These are phyloP conservation scores for Drosophila grimshawi DNA, from an alignment of 1,140 invertebrate genomes.

Conservation along the genomic window DNA sequence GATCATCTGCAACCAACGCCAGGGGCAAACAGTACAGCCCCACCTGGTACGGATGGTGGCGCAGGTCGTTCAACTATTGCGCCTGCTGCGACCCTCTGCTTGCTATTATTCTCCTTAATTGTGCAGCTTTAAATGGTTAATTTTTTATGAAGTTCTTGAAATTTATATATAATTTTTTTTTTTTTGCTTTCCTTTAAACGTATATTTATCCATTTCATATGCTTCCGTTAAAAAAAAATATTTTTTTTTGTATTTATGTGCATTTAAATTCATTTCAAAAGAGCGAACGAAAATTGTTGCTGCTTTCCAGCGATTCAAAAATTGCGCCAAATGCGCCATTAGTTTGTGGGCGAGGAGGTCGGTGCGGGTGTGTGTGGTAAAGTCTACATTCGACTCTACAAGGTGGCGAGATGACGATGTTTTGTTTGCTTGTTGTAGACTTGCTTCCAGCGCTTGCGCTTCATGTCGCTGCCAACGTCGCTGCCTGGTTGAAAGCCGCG, in stretches of 20 bases:
- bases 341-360: background rate
- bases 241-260: too few species aligned
- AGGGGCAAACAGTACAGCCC: background rate
- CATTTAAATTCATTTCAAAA: background rate
- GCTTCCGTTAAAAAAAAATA: too few species aligned
- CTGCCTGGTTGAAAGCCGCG: slow-evolving; percentile 11
- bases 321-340: background rate
- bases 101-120: background rate
- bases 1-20: slow-evolving; percentile 51
- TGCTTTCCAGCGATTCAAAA: background rate
- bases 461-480: slow-evolving; percentile 36
- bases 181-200: background rate
- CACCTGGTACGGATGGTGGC: background rate
- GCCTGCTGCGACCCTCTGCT: background rate
- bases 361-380: too few species aligned
- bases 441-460: slow-evolving; percentile 67
- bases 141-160: background rate
- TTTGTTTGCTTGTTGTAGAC: slow-evolving; percentile 51
- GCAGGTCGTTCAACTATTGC: background rate
- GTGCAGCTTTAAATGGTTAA: background rate
- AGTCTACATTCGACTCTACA: background rate
- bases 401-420: background rate
- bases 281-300: background rate
- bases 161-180: background rate
- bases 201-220: too few species aligned